phyloP scores from a whole-genome alignment of 2,113 vertebrate genomes.

The Daubentonia madagascariensis region DNA sequence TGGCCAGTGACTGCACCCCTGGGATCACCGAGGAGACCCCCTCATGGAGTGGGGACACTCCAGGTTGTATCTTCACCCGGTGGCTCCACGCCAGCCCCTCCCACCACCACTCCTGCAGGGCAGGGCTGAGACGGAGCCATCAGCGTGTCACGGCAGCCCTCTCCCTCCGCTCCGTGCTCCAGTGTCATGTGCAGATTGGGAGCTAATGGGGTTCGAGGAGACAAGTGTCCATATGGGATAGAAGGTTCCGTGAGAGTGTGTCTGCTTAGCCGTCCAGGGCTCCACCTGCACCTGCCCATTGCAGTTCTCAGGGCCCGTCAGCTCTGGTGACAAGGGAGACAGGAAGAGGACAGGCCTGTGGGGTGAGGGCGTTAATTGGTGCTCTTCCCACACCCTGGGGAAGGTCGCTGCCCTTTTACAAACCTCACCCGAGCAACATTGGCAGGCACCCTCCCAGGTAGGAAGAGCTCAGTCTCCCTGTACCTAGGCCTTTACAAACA shows the following conservation, averaged over 20 bases:
- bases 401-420: background rate
- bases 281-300: background rate
- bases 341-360: accelerated
- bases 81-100: accelerated
- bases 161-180: background rate
- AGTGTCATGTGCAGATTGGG: accelerated
- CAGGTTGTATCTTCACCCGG: accelerated
- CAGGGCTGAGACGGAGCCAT: no score
- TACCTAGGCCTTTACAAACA: accelerated
- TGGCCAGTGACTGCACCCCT: accelerated
- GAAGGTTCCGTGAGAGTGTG: accelerated
- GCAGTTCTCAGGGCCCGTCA: accelerated
- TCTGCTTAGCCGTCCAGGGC: accelerated
- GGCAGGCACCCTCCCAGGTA: accelerated
- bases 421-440: background rate
- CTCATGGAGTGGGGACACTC: accelerated
- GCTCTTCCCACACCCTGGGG: no score
- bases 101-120: accelerated
- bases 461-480: no score
- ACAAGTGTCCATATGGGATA: accelerated
- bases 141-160: accelerated
- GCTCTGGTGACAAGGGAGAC: accelerated
- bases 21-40: background rate
- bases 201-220: background rate
- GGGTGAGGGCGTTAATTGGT: no score